Evolutionary conservation across 2,113 vertebrate genomes (phyloP).

Genomic region (Rhea pennata): DNA sequence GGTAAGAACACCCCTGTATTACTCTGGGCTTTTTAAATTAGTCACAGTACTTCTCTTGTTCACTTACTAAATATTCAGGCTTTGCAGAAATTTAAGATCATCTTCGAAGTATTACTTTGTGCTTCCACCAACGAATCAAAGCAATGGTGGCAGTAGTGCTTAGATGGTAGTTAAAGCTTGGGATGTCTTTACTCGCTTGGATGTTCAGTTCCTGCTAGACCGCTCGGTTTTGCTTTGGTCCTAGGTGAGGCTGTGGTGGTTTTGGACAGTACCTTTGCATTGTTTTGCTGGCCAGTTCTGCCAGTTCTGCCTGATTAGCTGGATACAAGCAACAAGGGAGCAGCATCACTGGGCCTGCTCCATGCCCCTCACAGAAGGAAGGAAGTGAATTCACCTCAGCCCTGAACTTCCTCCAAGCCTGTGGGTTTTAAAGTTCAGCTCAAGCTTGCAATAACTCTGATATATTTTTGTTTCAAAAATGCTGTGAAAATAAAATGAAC

Average conservation of each 20-base stretch:
- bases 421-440: neutral
- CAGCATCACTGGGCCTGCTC: too few relatives aligned
- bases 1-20: neutral
- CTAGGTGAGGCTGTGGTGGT: neutral
- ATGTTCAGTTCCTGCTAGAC: neutral
- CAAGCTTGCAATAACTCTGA: neutral
- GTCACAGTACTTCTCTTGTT: neutral
- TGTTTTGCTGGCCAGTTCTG: neutral
- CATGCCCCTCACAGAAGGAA: neutral
- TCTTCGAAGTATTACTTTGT: neutral
- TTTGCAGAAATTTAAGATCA: neutral
- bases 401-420: neutral
- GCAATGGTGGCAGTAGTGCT: neutral
- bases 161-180: neutral
- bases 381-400: neutral
- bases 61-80: neutral
- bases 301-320: neutral
- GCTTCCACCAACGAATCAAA: neutral
- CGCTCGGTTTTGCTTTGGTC: neutral
- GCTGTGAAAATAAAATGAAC: neutral
- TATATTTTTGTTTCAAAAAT: constrained; percentile 9
- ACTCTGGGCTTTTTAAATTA: neutral
- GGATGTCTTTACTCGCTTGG: neutral
- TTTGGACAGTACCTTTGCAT: neutral
- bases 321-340: neutral